Evolutionary conservation across 2,113 vertebrate species (phyloP).

Genomic region (Macroglossus sobrinus): DNA sequence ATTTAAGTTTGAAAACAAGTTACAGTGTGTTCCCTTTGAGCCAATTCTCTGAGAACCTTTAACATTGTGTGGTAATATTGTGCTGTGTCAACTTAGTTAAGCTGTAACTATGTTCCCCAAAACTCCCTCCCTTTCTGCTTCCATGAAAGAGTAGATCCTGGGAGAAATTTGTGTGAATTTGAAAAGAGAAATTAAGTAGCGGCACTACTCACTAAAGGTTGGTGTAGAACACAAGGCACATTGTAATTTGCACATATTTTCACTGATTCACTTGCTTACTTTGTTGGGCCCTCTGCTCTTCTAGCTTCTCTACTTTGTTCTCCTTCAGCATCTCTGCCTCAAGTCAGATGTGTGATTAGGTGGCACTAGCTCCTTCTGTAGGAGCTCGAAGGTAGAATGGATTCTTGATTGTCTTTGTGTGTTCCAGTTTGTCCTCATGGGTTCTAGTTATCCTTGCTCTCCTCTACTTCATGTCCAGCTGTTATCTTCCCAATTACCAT

Average conservation of each 20-base stretch:
- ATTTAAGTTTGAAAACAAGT: background rate
- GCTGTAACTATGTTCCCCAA: background rate
- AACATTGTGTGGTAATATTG: background rate
- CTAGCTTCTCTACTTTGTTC: accelerated
- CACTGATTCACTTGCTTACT: background rate
- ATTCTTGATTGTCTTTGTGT: background rate
- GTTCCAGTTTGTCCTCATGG: background rate
- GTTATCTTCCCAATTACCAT: background rate
- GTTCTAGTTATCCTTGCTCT: background rate
- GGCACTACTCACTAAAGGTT: background rate
- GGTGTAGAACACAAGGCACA: background rate
- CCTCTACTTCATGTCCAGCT: background rate
- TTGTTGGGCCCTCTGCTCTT: background rate
- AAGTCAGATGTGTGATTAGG: background rate
- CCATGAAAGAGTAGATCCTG: background rate
- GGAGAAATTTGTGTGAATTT: background rate
- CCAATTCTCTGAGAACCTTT: background rate
- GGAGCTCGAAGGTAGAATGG: too few relatives aligned
- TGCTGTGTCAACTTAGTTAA: too few relatives aligned
- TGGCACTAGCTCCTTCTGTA: background rate
- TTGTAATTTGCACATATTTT: background rate
- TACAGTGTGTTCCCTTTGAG: background rate
- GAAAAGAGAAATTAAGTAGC: background rate
- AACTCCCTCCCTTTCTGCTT: background rate
- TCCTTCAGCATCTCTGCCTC: background rate